phyloP scores from a whole-genome alignment of 1,140 invertebrate species.

The Trachymyrmex septentrionalis region DNA sequence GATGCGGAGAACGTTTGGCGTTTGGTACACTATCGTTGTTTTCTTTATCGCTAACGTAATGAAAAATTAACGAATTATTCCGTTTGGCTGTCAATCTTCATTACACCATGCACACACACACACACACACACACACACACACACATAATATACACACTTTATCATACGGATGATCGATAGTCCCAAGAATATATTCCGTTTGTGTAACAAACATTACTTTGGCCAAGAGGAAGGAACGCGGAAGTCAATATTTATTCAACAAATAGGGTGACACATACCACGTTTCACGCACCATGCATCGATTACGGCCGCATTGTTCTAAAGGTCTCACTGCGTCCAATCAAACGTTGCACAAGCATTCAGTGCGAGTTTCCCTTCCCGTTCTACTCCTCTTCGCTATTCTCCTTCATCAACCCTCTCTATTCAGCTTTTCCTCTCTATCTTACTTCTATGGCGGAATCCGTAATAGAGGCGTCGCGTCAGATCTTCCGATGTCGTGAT shows the following conservation, averaged over 20 bases:
- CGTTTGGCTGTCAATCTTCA: conserved; percentile 17
- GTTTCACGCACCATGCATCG: conserved; percentile 47
- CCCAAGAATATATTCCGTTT: conserved; percentile 35
- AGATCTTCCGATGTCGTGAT: conserved; percentile 22
- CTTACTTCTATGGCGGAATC: conserved; percentile 21
- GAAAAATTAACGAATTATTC: conserved; percentile 27
- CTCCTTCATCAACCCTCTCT: conserved; percentile 15
- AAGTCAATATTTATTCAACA: conserved; percentile 70
- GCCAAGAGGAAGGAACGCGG: conserved; percentile 56
- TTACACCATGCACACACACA: neutral
- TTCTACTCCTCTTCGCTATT: neutral
- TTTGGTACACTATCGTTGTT: neutral
- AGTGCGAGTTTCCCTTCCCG: neutral
- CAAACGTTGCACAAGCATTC: conserved; percentile 49
- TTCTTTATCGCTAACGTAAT: neutral
- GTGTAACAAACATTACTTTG: conserved; percentile 38
- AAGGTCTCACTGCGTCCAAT: conserved; percentile 56
- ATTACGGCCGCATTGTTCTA: conserved; percentile 67
- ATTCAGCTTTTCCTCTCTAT: neutral
- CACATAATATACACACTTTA: neutral
- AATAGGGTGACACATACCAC: conserved; percentile 34
- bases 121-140: no score
- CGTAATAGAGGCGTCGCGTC: conserved; percentile 33
- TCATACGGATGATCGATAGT: neutral
- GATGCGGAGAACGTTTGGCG: neutral